These are phyloP conservation scores for Stenodema calcarata DNA, from an alignment of 2,888 invertebrate species.

Conservation along the genomic window DNA sequence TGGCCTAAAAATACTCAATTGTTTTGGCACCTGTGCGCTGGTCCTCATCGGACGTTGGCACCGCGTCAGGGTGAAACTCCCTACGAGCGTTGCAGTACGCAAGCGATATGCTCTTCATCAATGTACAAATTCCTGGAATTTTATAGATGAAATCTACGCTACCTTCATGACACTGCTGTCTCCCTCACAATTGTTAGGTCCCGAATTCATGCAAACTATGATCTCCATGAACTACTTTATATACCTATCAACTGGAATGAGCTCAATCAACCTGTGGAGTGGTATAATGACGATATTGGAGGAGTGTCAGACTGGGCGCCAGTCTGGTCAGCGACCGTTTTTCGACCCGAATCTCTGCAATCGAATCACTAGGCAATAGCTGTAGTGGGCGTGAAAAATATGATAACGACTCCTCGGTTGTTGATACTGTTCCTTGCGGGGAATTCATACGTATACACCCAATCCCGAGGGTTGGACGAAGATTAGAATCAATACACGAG, in stretches of 20 bases:
- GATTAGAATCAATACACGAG: conserved; percentile 14
- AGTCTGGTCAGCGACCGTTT: background rate
- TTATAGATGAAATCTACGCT: too few species aligned
- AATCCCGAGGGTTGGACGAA: background rate
- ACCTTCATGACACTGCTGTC: too few species aligned
- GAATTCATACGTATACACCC: background rate
- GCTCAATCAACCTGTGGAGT: too few species aligned
- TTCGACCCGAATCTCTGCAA: background rate
- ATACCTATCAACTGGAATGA: too few species aligned
- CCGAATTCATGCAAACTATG: too few species aligned
- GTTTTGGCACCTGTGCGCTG: background rate
- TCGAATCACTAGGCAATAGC: background rate
- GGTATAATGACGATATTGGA: background rate
- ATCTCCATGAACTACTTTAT: too few species aligned
- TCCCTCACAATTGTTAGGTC: too few species aligned
- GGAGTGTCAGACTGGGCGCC: background rate
- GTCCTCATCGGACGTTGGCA: background rate
- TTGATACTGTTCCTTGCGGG: background rate
- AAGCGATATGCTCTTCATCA: too few species aligned
- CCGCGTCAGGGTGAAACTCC: background rate
- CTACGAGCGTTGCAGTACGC: background rate
- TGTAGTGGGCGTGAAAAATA: background rate
- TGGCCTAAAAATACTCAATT: background rate
- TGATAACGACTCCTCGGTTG: background rate
- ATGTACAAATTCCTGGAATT: too few species aligned